A percentile compares a stretch with the other conserved stretches of the same genome.
phyloP scores from a whole-genome alignment of 2,797 vertebrate species.

The Macrochelys suwanniensis region DNA sequence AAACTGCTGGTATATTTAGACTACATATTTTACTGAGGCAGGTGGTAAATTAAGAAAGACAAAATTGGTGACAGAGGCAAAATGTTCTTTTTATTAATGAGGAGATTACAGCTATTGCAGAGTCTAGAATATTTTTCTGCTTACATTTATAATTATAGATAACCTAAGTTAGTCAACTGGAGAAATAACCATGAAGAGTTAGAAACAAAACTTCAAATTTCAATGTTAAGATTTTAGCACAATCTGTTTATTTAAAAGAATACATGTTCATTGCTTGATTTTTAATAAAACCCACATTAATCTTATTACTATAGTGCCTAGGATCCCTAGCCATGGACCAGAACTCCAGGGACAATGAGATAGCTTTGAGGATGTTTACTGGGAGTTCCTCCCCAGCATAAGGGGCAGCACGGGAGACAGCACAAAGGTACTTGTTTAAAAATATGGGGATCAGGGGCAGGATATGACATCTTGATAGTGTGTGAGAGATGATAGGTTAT shows the following conservation, averaged over 20 bases:
- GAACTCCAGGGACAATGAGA: background rate
- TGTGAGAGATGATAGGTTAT: background rate
- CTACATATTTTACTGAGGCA: conserved; percentile 14
- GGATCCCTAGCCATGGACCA: background rate
- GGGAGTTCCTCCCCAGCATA: background rate
- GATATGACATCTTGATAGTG: background rate
- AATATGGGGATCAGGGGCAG: background rate
- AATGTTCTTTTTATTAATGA: background rate
- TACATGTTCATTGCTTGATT: background rate
- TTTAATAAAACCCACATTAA: background rate
- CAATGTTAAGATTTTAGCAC: background rate
- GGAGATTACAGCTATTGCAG: background rate
- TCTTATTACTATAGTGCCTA: background rate
- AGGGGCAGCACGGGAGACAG: background rate
- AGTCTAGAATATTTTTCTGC: background rate
- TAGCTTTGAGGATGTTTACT: background rate
- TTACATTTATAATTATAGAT: background rate
- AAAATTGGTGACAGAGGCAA: conserved; percentile 24
- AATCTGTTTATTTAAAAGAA: background rate
- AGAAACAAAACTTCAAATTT: background rate
- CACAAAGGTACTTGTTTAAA: background rate
- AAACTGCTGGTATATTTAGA: background rate
- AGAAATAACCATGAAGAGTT: background rate
- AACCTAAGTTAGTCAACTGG: background rate
- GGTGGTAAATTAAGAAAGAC: conserved; percentile 15